phyloP scores from a whole-genome alignment of 2,797 vertebrate genomes.

The Hoplostethus atlanticus region DNA sequence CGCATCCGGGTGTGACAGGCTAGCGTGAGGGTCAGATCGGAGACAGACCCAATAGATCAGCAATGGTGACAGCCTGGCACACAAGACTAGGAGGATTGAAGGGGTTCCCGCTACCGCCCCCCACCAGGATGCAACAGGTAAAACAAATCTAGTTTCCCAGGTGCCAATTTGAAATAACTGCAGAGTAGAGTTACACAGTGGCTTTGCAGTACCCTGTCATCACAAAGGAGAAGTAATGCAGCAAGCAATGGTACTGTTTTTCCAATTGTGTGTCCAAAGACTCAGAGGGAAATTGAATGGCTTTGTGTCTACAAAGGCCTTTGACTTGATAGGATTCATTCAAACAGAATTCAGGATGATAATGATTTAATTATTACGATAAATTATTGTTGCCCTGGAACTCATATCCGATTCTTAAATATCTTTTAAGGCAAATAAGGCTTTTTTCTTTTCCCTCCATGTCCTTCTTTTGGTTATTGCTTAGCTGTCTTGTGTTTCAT shows the following conservation, averaged over 20 bases:
- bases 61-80: slow-evolving; percentile 24
- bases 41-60: slow-evolving; percentile 46
- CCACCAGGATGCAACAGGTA: slow-evolving; percentile 13
- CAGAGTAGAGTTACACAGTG: too few relatives aligned
- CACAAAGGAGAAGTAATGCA: not conserved
- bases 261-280: not conserved
- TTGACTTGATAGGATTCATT: not conserved
- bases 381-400: not conserved
- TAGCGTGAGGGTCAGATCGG: slow-evolving; percentile 50
- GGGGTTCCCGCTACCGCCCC: not conserved
- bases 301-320: not conserved
- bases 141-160: slow-evolving; percentile 2
- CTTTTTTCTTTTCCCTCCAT: not conserved
- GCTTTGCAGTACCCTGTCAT: not conserved
- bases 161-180: not conserved
- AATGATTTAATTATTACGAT: not conserved
- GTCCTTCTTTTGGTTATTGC: not conserved
- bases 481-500: too few relatives aligned
- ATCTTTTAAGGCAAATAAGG: not conserved
- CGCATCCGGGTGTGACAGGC: slow-evolving; percentile 50
- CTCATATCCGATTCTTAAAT: not conserved
- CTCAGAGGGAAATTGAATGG: not conserved
- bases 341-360: not conserved
- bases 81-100: slow-evolving; percentile 27
- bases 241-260: not conserved